phyloP scores from a whole-genome alignment of 1,140 invertebrate species.

The Saccostrea echinata region DNA sequence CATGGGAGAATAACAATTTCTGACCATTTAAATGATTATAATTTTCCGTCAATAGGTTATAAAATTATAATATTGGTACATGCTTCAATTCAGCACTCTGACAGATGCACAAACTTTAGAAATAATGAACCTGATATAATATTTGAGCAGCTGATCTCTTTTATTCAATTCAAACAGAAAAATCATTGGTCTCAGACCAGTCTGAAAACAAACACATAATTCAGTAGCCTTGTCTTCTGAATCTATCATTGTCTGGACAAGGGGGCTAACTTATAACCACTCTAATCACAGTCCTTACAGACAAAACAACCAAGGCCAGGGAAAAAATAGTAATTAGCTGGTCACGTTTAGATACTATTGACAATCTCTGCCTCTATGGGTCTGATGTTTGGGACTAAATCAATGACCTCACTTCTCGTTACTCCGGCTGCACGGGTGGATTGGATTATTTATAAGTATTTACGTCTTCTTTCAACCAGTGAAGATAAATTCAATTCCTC shows the following conservation, averaged over 20 bases:
- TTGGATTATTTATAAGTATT: neutral
- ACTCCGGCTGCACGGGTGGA: neutral
- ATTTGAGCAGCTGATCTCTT: neutral
- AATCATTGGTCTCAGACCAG: neutral
- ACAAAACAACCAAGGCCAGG: neutral
- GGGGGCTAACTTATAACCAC: neutral
- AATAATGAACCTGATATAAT: neutral
- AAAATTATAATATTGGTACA: neutral
- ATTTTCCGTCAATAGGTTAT: too few relatives aligned
- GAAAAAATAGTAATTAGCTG: neutral
- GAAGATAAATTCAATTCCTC: neutral
- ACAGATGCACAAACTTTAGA: constrained; percentile 1
- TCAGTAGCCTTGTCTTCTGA: neutral
- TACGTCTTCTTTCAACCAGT: neutral
- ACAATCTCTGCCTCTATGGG: neutral
- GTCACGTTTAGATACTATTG: neutral
- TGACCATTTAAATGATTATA: too few relatives aligned
- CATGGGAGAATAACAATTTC: too few relatives aligned
- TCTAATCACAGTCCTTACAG: neutral
- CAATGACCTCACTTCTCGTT: neutral
- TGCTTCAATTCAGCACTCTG: neutral
- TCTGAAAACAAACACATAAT: neutral
- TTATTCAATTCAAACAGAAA: neutral
- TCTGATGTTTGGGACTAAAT: neutral
- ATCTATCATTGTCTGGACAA: neutral